Evolutionary conservation across 2,113 vertebrate genomes (phyloP), one percentile per base, ranked within the genome.

Genomic region (Mungos mungo): DNA sequence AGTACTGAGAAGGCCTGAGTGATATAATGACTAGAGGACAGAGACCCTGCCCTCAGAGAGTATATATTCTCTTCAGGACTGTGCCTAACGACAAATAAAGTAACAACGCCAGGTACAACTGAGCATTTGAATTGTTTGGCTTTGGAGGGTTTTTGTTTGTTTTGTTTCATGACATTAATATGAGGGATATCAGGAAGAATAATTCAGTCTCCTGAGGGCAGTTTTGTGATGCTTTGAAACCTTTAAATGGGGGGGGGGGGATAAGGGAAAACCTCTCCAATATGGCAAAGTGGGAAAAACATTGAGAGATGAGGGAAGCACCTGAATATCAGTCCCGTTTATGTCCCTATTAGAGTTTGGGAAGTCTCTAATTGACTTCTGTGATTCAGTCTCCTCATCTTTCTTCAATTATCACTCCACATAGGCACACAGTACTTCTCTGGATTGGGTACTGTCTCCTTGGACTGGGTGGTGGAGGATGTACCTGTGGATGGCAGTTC

Each of bases 141-240:
- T 74, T 79, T 93, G 35, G 16, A 69, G n/a, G 45, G 74, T 31
- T 47, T 76, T 76, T 76, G 38, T 74, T 74, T 74, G 38, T 41
- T 74, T 68, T 57, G 19, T 57, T 89, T 92, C 16, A 47, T 66
- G 16, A 15, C 66, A 35, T 57, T 88, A 79, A 19, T 71, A 47
- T 29, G 68, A 72, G 50, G 16, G 33, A 90, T 92, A 50, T 76
- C 60, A 84, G 38, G 90, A 92, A 80, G 15, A 88, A 23, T 19
- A 50, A 86, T 27, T 79, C 19, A 69, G 12, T 68, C 29, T 93
- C 65, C 15, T 35, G 0, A 84, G 21, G 33, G 21, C 16, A 80
- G 10, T 81, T 90, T 13, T 57, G 31, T 21, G 19, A 12, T 66
- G 13, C 25, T 38, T 38, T 60, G 31, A 63, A 47, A 80, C 12